These are phyloP conservation scores for Neofelis nebulosa DNA, from an alignment of 2,113 vertebrate genomes.

Conservation along the genomic window DNA sequence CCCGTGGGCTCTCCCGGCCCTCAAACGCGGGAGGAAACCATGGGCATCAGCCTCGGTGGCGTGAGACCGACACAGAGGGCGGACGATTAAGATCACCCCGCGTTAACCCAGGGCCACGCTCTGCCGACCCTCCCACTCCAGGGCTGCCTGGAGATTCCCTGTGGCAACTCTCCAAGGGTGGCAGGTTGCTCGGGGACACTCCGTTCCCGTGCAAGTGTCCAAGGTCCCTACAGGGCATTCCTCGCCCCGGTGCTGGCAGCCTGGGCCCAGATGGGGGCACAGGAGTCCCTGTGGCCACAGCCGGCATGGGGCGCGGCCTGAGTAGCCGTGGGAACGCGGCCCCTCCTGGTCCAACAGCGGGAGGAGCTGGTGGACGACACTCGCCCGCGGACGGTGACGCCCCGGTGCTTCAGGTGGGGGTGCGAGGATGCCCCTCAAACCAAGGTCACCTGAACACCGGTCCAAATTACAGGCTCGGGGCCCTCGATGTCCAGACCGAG, in stretches of 20 bases:
- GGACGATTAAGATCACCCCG: neutral
- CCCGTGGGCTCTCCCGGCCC: neutral
- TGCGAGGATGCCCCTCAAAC: neutral
- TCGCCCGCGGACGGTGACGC: neutral
- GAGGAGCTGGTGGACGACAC: neutral
- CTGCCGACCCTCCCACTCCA: too few relatives aligned
- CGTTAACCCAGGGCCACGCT: neutral
- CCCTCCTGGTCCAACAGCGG: accelerated
- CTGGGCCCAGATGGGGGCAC: accelerated
- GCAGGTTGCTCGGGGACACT: neutral
- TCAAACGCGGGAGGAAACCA: neutral
- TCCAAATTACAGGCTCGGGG: too few relatives aligned
- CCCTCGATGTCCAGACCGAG: neutral
- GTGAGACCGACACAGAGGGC: too few relatives aligned
- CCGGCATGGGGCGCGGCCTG: too few relatives aligned
- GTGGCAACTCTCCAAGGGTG: accelerated
- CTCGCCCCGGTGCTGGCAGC: neutral
- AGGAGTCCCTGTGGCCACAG: too few relatives aligned
- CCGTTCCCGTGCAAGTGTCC: neutral
- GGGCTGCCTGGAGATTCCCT: neutral
- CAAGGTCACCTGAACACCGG: neutral
- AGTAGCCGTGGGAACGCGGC: accelerated
- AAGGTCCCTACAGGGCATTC: neutral
- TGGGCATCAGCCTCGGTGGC: accelerated
- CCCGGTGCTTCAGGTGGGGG: neutral